phyloP scores from a whole-genome alignment of 2,888 invertebrate species.

The Chloroclystis v-ata region DNA sequence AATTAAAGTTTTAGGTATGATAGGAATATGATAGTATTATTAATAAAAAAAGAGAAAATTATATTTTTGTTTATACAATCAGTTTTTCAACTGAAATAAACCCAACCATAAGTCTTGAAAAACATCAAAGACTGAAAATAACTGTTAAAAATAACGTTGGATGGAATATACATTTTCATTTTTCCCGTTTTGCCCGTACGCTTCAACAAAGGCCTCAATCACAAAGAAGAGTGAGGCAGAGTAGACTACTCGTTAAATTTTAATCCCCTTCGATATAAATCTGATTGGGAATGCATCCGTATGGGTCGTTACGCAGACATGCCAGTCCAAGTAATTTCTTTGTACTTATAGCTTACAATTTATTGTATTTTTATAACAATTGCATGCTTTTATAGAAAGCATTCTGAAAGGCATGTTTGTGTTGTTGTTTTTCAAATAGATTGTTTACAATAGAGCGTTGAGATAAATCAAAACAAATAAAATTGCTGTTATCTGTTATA shows the following conservation, averaged over 20 bases:
- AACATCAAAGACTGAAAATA: background rate
- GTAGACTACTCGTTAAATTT: slow-evolving; percentile 61
- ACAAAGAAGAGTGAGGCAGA: slow-evolving; percentile 48
- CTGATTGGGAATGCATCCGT: slow-evolving; percentile 60
- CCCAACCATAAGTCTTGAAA: background rate
- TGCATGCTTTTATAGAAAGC: no score
- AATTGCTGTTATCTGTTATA: no score
- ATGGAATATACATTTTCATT: slow-evolving; percentile 30
- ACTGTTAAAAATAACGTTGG: background rate
- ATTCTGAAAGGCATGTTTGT: no score
- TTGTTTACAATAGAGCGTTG: no score
- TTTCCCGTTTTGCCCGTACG: slow-evolving; percentile 37
- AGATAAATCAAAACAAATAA: no score
- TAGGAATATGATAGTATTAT: no score
- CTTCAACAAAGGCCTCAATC: slow-evolving; percentile 45
- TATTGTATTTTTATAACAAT: slow-evolving; percentile 13
- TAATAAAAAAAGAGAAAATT: no score
- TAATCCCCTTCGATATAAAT: slow-evolving; percentile 61
- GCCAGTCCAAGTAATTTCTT: slow-evolving; percentile 19
- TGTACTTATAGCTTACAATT: slow-evolving; percentile 7
- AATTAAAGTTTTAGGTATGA: no score
- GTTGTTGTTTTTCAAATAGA: no score
- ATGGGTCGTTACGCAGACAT: slow-evolving; percentile 40
- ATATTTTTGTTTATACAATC: background rate
- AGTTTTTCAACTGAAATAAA: background rate